Evolutionary conservation across 2,113 vertebrate species (phyloP).

Genomic region (Leptocoma aspasia): DNA sequence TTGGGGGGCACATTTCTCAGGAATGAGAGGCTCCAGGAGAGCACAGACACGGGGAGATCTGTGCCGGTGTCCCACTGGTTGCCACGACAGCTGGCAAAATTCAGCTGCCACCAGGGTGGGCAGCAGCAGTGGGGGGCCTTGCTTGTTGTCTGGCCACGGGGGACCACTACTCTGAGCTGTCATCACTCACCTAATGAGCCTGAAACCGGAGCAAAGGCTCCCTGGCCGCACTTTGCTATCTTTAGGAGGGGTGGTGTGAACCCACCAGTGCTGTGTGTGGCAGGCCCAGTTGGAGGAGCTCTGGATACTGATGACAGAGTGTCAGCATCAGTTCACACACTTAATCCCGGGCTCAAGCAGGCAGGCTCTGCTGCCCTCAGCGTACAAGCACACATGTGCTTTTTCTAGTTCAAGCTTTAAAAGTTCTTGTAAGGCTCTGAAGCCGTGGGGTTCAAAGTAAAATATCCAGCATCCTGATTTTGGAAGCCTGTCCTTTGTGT

Average conservation of each 20-base stretch:
- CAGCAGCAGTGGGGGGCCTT: slow-evolving; percentile 55
- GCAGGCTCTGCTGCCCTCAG: not conserved
- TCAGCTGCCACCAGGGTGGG: slow-evolving; percentile 21
- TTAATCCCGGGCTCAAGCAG: slow-evolving; percentile 1
- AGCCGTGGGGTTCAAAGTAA: not conserved
- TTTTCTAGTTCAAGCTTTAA: not conserved
- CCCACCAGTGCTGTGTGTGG: not conserved
- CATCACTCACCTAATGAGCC: slow-evolving; percentile 65
- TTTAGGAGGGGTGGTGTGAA: slow-evolving; percentile 4
- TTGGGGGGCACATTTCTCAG: not conserved
- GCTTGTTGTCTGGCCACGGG: not conserved
- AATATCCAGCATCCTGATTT: not conserved
- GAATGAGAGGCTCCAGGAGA: not conserved
- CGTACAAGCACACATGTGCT: not conserved
- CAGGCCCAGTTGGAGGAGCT: not conserved
- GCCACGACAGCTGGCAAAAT: slow-evolving; percentile 52
- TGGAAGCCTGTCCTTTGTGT: not conserved
- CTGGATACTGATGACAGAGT: slow-evolving; percentile 39
- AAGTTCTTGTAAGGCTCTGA: not conserved
- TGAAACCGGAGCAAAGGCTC: slow-evolving; percentile 45
- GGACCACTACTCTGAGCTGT: slow-evolving; percentile 43
- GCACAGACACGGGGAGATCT: not conserved
- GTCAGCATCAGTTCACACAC: slow-evolving; percentile 32
- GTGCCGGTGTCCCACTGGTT: not conserved
- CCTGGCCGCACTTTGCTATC: not conserved